Conservation (phyloP, 2,888 invertebrate species). For the Elaeidobius kamerunicus region DNA sequence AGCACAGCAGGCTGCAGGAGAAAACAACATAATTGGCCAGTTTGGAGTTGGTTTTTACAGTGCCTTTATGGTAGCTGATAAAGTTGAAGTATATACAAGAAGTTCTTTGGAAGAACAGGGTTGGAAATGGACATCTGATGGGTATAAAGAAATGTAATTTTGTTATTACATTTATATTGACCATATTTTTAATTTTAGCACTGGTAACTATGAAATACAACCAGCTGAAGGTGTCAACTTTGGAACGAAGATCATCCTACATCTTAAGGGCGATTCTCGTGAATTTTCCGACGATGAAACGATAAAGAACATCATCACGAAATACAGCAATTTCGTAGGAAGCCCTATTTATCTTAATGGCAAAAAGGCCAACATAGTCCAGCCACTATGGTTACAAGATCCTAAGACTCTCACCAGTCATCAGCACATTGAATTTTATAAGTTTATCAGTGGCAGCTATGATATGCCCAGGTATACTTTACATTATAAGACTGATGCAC, state of each 20-base stretch:
- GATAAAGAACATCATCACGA: constrained; percentile 83
- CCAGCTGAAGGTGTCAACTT: constrained; percentile 78
- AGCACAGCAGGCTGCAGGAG: constrained; percentile 55
- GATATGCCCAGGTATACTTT: constrained; percentile 86
- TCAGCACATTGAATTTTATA: constrained; percentile 91
- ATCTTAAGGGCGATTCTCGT: constrained; percentile 82
- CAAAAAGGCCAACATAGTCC: constrained; percentile 80
- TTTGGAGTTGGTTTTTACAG: constrained; percentile 99
- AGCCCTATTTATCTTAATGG: constrained; percentile 91
- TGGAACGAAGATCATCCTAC: constrained; percentile 91
- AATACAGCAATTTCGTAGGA: constrained; percentile 97
- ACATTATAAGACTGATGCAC: constrained; percentile 92
- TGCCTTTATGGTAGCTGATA: constrained; percentile 95
- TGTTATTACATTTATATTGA: neutral
- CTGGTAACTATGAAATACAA: constrained; percentile 85
- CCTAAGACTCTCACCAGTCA: constrained; percentile 81
- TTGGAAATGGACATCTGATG: constrained; percentile 87
- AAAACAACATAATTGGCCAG: constrained; percentile 87
- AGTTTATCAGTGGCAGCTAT: constrained; percentile 80
- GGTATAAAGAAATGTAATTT: constrained; percentile 53
- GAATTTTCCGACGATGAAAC: constrained; percentile 86
- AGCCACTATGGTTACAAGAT: constrained; percentile 92
- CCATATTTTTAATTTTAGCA: constrained; percentile 52
- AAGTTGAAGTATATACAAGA: constrained; percentile 87
- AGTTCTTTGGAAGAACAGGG: constrained; percentile 68